Base-by-base conservation (phyloP, 2,113 vertebrate genomes). In the Chaetura pelagica region DNA sequence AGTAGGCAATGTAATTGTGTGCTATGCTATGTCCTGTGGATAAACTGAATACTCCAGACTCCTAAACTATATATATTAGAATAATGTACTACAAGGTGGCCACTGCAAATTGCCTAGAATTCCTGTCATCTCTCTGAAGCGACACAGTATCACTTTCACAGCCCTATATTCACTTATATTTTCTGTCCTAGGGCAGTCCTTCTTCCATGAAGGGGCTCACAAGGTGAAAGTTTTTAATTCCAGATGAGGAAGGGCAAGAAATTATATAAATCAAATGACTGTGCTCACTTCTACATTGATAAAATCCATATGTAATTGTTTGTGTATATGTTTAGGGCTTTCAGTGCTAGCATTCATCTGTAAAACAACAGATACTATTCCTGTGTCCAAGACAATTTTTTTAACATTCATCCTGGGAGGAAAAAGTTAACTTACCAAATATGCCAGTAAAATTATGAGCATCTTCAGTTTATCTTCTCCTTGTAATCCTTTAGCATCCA, bases 391-490 rank as follows among this genome's bases (percentile, higher is more conserved):
- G 6, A 42, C 6, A 42, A 9, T 42, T 86, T 71, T 73, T 49
- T 59, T 59, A 49, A 80, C 10, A 20, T 75, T 83, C 23, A 78
- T 30, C n/a, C 52, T 14, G 24, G 20, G 49, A 51, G 6, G 8
- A 34, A 79, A 35, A 30, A 55, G 15, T 80, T 54, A 91, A 98
- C 97, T 98, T 97, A 98, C 98, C 97, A 97, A 86, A 93, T 62
- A 97, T 24, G 75, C 62, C 14, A 98, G 82, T 9, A 98, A 59
- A 87, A 98, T 75, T 14, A 94, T 2, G 9, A 97, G 8, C 23
- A 94, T 81, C 72, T 97, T 94, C 62, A 97, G 8, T 34, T 76
- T 97, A 91, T 94, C 81, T 73, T 94, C 89, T 79, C 76, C 75
- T 55, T 78, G 92, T 17, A 85, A 93, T 48, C 63, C 59, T 84